These are phyloP conservation scores for Euwallacea fornicatus DNA, from an alignment of 1,140 invertebrate genomes.

Conservation along the genomic window DNA sequence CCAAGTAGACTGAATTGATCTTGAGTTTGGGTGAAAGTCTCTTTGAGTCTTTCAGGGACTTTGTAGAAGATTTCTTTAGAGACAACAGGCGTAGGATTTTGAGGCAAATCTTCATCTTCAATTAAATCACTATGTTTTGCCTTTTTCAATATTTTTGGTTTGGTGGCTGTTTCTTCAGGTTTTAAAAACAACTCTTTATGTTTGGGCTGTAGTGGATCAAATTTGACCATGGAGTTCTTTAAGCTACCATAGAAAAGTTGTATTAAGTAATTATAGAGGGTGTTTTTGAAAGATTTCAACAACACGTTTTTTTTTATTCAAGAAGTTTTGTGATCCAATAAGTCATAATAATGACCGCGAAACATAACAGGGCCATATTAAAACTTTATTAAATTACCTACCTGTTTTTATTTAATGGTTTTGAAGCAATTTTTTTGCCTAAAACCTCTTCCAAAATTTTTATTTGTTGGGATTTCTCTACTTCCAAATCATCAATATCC, in stretches of 20 bases:
- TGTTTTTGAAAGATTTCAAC: neutral
- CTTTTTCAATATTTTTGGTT: slow-evolving; percentile 52
- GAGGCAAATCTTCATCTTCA: neutral
- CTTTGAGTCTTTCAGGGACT: slow-evolving; percentile 61
- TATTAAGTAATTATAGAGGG: neutral
- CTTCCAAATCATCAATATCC: slow-evolving; percentile 45
- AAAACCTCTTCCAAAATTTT: slow-evolving; percentile 62
- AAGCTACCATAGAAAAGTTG: too few relatives aligned
- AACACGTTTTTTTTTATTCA: neutral
- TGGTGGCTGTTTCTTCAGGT: slow-evolving; percentile 15
- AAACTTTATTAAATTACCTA: neutral
- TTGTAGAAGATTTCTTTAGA: slow-evolving; percentile 66
- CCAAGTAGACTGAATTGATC: slow-evolving; percentile 62
- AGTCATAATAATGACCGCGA: neutral
- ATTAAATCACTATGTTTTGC: slow-evolving; percentile 11
- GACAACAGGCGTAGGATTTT: slow-evolving; percentile 51
- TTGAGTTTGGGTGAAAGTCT: slow-evolving; percentile 56
- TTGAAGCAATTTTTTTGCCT: slow-evolving; percentile 39
- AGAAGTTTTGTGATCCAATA: neutral
- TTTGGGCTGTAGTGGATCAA: slow-evolving; percentile 61
- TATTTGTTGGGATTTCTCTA: slow-evolving; percentile 61
- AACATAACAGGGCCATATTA: neutral
- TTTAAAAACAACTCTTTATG: slow-evolving; percentile 52
- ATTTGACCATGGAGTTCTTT: slow-evolving; percentile 60
- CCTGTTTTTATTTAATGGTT: slow-evolving; percentile 3